Conservation (phyloP, 2,888 invertebrate species). For the Nemapogon koenigi region DNA sequence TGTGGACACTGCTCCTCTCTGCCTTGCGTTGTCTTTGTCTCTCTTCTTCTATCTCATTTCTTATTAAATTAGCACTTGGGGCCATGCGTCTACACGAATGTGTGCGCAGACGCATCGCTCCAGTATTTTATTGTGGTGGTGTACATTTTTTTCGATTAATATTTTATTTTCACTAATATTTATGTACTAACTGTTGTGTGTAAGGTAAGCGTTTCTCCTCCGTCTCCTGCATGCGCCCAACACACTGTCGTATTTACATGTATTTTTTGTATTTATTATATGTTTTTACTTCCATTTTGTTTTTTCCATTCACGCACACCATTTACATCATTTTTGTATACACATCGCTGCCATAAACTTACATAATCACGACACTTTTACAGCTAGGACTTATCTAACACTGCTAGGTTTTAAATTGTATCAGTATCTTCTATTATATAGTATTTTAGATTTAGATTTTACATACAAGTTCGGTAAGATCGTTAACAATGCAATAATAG, state of each 20-base stretch:
- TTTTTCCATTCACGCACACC: conserved; percentile 41
- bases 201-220: conserved; percentile 53
- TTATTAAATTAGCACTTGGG: too few relatives aligned
- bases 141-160: conserved; percentile 28
- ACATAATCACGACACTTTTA: too few relatives aligned
- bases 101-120: conserved; percentile 41
- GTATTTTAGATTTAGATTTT: too few relatives aligned
- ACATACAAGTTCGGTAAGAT: too few relatives aligned
- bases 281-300: background rate
- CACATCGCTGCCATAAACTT: conserved; percentile 17
- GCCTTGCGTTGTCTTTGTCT: conserved; percentile 54
- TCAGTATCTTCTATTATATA: too few relatives aligned
- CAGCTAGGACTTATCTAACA: conserved; percentile 6
- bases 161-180: too few relatives aligned
- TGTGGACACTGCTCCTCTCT: conserved; percentile 37
- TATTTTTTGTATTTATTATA: conserved; percentile 1
- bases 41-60: conserved; percentile 43
- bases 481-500: too few relatives aligned
- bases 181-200: conserved; percentile 24
- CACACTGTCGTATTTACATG: conserved; percentile 7
- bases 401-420: conserved; percentile 6
- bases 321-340: conserved; percentile 37
- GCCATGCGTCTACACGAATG: conserved; percentile 26
- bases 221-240: conserved; percentile 43
- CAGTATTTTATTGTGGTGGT: conserved; percentile 36